Conservation (phyloP, 2,113 vertebrate genomes). For the Sebastes schlegelii region DNA sequence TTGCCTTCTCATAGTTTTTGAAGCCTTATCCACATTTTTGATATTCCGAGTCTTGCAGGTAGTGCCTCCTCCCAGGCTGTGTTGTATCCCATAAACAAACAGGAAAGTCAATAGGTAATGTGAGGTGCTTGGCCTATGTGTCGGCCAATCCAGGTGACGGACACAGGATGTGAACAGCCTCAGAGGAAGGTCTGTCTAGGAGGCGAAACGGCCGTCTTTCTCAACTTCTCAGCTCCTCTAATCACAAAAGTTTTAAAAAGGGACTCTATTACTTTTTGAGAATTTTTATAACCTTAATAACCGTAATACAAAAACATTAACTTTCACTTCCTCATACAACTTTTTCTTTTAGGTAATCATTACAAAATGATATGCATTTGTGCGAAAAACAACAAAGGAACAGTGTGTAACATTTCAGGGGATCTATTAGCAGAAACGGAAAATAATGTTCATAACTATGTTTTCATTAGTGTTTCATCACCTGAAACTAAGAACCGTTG, state of each 20-base stretch:
- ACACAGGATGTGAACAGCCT: conserved; percentile 14
- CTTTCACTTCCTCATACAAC: background rate
- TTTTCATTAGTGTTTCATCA: too few species aligned
- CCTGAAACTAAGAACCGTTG: too few species aligned
- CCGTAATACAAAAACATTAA: background rate
- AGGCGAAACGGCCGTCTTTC: conserved; percentile 6
- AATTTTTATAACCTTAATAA: background rate
- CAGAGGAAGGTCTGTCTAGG: conserved; percentile 17
- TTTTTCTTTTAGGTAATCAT: background rate
- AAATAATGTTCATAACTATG: too few species aligned
- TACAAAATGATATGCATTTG: background rate
- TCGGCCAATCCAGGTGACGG: background rate
- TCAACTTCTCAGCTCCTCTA: background rate
- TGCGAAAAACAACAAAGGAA: background rate
- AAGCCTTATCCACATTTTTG: conserved; percentile 6
- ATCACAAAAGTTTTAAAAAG: background rate
- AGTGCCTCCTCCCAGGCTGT: background rate
- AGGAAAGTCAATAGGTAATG: background rate
- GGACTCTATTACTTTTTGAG: background rate
- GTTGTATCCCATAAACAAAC: background rate
- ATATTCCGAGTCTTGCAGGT: background rate
- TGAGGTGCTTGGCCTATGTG: background rate
- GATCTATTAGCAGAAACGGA: too few species aligned
- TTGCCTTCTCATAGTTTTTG: background rate
- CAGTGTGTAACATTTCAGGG: background rate